Evolutionary conservation across 2,113 vertebrate species (phyloP), one percentile per base, ranked within the genome.

Genomic region (Corythornis vintsioides): DNA sequence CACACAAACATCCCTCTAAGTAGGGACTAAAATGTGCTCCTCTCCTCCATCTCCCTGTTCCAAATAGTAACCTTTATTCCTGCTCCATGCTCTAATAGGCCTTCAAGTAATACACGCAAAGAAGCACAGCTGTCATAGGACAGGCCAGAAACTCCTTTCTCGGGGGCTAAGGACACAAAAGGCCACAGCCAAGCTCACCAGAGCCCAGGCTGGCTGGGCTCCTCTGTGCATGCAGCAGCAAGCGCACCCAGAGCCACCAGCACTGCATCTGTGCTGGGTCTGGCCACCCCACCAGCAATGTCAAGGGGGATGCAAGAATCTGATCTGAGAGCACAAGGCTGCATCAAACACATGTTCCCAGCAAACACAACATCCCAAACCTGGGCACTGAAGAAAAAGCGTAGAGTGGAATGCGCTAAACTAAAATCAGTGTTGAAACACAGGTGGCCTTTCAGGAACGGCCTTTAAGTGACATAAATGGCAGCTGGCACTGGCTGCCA

Each of bases 211-310:
- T 56, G 45, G 22, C 5, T 38, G 2, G 38, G 29, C 38, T 76
- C 31, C n/a, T 50, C 35, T 2, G 0, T 22, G 66, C 15, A 5
- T 0, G 8, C 25, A 43, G 71, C 35, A 50, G 61, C 17, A 29
- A 33, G 50, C 15, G 2, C 28, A 15, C 66, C 29, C 33, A 50
- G 48, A 28, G 6, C 15, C 76, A 22, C 29, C 22, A 2, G 4
- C 22, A 21, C 47, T 0, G 0, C 7, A 1, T 12, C 45, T 5
- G 0, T 9, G 48, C 29, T 10, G 19, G 5, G 17, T 20, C 35
- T 50, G 53, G 5, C 55, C 8, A 3, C 26, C 11, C 45, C 66
- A 33, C 38, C 43, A 38, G 20, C 24, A 1, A 38, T 48, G 9
- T 25, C 33, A 19, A 48, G 21, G 47, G 20, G 47, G 47, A 48